phyloP scores from a whole-genome alignment of 2,888 invertebrate genomes.

The Ctena decussata region DNA sequence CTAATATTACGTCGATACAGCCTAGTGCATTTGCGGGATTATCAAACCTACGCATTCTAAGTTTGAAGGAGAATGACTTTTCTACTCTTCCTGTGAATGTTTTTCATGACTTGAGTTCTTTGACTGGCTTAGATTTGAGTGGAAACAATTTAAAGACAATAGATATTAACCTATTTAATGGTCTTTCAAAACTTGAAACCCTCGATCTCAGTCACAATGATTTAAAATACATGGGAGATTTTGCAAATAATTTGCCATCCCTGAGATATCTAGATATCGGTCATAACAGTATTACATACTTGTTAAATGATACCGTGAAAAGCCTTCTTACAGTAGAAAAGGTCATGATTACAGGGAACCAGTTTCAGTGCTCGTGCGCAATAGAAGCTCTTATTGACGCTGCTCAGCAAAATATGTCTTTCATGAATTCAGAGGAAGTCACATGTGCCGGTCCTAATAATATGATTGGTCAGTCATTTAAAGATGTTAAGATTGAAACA shows the following conservation, averaged over 20 bases:
- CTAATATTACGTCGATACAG: constrained; percentile 46
- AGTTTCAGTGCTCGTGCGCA: constrained; percentile 81
- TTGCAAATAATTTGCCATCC: constrained; percentile 46
- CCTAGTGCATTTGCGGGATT: constrained; percentile 33
- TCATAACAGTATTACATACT: constrained; percentile 58
- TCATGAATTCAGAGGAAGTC: constrained; percentile 47
- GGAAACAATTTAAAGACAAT: constrained; percentile 65
- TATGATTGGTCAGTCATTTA: constrained; percentile 52
- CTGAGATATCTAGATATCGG: constrained; percentile 50
- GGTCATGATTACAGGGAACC: constrained; percentile 71
- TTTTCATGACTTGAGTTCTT: constrained; percentile 58
- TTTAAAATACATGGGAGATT: constrained; percentile 33
- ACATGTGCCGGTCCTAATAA: constrained; percentile 66
- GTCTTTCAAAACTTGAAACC: constrained; percentile 44
- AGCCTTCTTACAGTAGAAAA: constrained; percentile 44
- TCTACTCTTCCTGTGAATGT: constrained; percentile 57
- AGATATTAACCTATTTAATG: constrained; percentile 41
- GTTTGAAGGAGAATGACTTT: constrained; percentile 43
- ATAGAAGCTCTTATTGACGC: constrained; percentile 59
- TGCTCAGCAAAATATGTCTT: constrained; percentile 30
- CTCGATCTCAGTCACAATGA: constrained; percentile 65
- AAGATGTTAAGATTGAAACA: constrained; percentile 39
- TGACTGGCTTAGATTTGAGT: constrained; percentile 70
- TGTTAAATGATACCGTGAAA: constrained; percentile 42
- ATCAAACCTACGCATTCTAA: constrained; percentile 29